Evolutionary conservation across 2,888 invertebrate genomes (phyloP), one percentile per base, ranked within the genome.

Genomic region (Alviniconcha strummeri): DNA sequence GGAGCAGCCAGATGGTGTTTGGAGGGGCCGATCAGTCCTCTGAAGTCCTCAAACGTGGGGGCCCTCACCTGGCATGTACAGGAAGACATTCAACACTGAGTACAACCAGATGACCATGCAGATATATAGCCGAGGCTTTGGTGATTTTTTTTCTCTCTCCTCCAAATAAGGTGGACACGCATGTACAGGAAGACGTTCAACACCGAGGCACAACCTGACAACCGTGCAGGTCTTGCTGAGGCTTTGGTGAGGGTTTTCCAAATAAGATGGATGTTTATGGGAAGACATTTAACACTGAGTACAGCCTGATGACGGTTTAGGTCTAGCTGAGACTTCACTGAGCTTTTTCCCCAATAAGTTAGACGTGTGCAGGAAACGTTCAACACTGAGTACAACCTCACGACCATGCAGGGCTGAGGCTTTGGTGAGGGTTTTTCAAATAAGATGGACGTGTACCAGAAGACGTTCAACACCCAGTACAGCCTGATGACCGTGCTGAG

Each of bases 361-460:
- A n/a, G 84, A 85, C 56, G n/a, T 83, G 19, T 86, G 85, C 76
- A 17, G 84, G 1, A 55, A 86, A 83, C 83, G 36, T 86, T 86
- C 69, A 78, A 83, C 55, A 78, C 36, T 2, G 83, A 85, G 75
- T 85, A 82, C 77, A 85, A 85, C 57, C 67, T 84, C 3, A 7
- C 83, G 15, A 64, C 78, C 4, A 60, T 78, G 36, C 78, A 57
- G 60, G 13, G 19, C n/a, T n/a, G n/a, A n/a, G n/a, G n/a, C n/a
- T n/a, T n/a, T n/a, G n/a, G n/a, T n/a, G n/a, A n/a, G n/a, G n/a
- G n/a, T n/a, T n/a, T n/a, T n/a, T n/a, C n/a, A n/a, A n/a, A n/a
- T n/a, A n/a, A n/a, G n/a, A n/a, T n/a, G n/a, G 84, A 85, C 56
- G n/a, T n/a, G n/a, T n/a, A 86, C 76, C n/a, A 83, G 1, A 55